Evolutionary conservation across 1,140 invertebrate species (phyloP).

Genomic region (Pogonomyrmex californicus): DNA sequence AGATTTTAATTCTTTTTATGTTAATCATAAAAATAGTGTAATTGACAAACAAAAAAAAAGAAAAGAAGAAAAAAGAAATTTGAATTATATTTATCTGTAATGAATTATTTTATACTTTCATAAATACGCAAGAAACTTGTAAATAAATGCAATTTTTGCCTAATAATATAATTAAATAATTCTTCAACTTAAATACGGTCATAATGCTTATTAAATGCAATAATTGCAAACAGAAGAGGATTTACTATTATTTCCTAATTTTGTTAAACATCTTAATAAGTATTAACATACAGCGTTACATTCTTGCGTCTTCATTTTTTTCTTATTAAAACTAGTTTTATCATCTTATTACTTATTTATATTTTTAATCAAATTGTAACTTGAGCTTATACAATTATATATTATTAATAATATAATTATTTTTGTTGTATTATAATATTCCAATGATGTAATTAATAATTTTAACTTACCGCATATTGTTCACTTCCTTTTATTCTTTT

Average conservation of each 20-base stretch:
- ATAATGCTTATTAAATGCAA: conserved; percentile 1
- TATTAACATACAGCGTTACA: background rate
- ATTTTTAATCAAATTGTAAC: background rate
- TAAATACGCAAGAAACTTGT: background rate
- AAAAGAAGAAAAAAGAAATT: background rate
- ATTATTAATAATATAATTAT: background rate
- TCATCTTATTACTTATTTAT: too few relatives aligned
- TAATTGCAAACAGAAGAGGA: background rate
- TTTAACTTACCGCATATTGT: conserved; percentile 25
- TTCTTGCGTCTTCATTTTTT: background rate
- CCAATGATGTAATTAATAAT: background rate
- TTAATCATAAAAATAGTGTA: too few relatives aligned
- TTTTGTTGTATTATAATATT: background rate
- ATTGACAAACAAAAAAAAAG: background rate
- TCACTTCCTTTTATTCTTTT: conserved; percentile 49
- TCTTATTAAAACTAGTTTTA: background rate
- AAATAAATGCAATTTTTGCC: background rate
- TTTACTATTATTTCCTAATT: background rate
- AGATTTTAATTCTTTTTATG: too few relatives aligned
- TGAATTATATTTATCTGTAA: background rate
- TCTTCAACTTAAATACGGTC: background rate
- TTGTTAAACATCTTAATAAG: background rate
- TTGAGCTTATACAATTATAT: background rate
- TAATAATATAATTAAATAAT: background rate
- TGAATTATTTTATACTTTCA: background rate